phyloP scores from a whole-genome alignment of 2,113 vertebrate species.

The Panthera leo region DNA sequence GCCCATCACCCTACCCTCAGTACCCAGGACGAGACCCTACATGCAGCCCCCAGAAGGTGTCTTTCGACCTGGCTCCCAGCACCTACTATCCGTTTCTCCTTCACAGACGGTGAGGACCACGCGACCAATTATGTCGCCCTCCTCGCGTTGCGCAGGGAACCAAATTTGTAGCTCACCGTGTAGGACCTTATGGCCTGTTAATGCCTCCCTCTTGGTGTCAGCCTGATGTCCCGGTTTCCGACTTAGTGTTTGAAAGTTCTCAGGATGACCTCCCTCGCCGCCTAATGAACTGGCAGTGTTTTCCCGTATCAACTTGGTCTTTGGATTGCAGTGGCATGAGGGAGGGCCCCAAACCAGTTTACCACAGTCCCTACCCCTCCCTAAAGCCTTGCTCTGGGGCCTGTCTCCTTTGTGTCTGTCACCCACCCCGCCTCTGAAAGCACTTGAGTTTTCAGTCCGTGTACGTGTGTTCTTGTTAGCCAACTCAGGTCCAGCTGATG shows the following conservation, averaged over 20 bases:
- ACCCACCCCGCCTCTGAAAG: background rate
- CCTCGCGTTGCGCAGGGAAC: background rate
- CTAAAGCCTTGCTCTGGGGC: background rate
- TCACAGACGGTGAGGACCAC: background rate
- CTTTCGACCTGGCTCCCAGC: background rate
- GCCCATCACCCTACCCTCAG: accelerated
- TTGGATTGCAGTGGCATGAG: background rate
- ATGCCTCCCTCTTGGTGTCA: background rate
- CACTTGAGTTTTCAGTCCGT: background rate
- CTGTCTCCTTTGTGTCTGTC: background rate
- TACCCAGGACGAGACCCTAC: background rate
- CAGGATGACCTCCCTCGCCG: background rate
- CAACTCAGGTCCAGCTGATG: background rate
- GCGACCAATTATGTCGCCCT: background rate
- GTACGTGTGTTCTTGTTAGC: background rate
- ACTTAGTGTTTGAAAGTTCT: background rate
- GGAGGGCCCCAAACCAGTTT: background rate
- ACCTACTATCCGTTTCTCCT: background rate
- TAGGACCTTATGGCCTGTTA: background rate
- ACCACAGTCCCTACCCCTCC: background rate
- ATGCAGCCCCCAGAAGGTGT: background rate
- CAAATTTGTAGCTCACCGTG: background rate
- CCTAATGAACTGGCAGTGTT: background rate
- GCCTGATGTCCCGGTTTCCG: background rate
- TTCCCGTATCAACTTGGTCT: background rate